Percentiles rank a stretch among this genome's conserved stretches.
Conservation (phyloP, 1,140 invertebrate genomes). For the Phymastichus coffea region DNA sequence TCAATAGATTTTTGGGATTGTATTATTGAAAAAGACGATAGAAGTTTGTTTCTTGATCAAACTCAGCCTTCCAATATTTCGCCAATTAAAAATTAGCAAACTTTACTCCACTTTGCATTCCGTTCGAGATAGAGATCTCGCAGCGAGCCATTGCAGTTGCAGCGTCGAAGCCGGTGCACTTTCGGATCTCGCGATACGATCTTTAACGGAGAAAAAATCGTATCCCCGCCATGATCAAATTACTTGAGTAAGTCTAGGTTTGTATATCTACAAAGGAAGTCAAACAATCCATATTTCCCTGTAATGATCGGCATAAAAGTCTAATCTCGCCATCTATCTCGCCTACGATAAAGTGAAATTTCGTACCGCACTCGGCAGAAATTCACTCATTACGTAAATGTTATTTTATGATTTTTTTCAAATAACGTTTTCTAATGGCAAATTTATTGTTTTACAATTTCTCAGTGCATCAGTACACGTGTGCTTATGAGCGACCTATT, state of each 20-base stretch:
- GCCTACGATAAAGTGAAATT: not conserved
- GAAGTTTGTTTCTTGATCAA: too few species aligned
- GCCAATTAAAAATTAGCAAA: too few species aligned
- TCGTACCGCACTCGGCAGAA: too few species aligned
- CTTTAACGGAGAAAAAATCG: not conserved
- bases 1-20: too few species aligned
- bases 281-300: conserved; percentile 7
- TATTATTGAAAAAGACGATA: too few species aligned
- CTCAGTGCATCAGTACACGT: too few species aligned
- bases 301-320: not conserved
- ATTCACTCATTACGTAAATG: too few species aligned
- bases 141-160: conserved; percentile 25
- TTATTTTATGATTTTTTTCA: too few species aligned
- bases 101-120: not conserved
- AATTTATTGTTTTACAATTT: too few species aligned
- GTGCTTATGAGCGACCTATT: too few species aligned
- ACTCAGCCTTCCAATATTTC: too few species aligned
- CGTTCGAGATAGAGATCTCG: conserved; percentile 13
- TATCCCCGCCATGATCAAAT: not conserved
- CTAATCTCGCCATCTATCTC: not conserved
- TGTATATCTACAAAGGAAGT: conserved; percentile 3
- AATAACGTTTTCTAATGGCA: too few species aligned
- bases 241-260: not conserved
- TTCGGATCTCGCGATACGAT: conserved; percentile 21
- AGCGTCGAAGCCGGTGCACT: not conserved